phyloP scores from a whole-genome alignment of 1,140 invertebrate genomes.

The Panulirus ornatus region DNA sequence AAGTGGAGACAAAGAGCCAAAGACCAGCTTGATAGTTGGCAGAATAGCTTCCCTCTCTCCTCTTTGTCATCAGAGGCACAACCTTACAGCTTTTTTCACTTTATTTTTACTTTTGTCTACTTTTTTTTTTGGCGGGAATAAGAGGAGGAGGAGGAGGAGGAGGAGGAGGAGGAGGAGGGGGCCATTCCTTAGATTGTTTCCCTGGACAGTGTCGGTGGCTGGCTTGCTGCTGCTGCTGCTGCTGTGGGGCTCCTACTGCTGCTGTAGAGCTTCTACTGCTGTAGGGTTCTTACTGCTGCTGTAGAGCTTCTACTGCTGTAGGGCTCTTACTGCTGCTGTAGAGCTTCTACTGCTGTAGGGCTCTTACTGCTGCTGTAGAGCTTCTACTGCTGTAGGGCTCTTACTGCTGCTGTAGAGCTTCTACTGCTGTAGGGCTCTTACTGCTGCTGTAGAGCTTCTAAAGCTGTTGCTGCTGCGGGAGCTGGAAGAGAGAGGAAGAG shows the following conservation, averaged over 20 bases:
- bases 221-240: not conserved
- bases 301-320: not conserved
- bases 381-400: not conserved
- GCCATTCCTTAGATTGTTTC: not conserved
- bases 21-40: not conserved
- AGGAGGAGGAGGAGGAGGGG: conserved; percentile 4
- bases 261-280: not conserved
- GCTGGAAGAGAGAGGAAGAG: too few species aligned
- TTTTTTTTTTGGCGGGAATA: not conserved
- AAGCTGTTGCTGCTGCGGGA: too few species aligned
- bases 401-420: not conserved
- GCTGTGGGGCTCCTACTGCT: not conserved
- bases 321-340: not conserved
- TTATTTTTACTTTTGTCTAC: not conserved
- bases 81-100: not conserved
- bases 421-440: too few species aligned
- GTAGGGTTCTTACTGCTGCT: not conserved
- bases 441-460: too few species aligned
- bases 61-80: not conserved
- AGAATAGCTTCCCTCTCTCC: not conserved
- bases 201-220: too few species aligned
- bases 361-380: not conserved
- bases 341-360: not conserved
- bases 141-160: conserved; percentile 18
- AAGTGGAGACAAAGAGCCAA: not conserved